Evolutionary conservation across 2,888 invertebrate genomes (phyloP), one percentile per base, ranked within the genome.

Genomic region (Atrina japonica): DNA sequence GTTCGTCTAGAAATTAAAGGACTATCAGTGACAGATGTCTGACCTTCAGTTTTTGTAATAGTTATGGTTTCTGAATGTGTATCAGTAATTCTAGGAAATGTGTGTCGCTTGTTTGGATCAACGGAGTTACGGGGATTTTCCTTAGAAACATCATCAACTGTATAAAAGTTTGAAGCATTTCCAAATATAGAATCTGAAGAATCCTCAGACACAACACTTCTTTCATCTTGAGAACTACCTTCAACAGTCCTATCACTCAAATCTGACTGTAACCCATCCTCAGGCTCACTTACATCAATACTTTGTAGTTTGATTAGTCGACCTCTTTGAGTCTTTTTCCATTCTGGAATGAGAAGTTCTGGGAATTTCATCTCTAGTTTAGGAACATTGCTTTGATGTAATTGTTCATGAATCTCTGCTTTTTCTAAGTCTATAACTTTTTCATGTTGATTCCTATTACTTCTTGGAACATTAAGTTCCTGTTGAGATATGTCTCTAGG

Each of bases 301-400:
- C 55, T 68, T 23, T 40, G 21, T 30, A 61, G 29, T 23, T 49
- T 49, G 23, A 30, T 6, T 30, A 61, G 18, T 9, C 61, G 27
- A 18, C 45, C 61, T 47, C 66, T 63, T 47, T 70, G 52, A 18
- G 67, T 60, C 60, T 73, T 77, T 56, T 73, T 74, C 73, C 75
- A 77, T 73, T 81, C 80, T 74, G 86, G 85, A 81, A 86, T 83
- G 73, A 81, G 76, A 68, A 79, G 75, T 68, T 80, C 78, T 45
- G 85, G 85, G 79, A 83, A 81, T 77, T 85, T 83, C 45, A 77
- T 75, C 64, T 76, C 76, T 66, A 61, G 43, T 35, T 58, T 49
- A 11, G 63, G 27, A 50, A 61, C 14, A 25, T 27, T 43, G 18
- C 50, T 27, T 5, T 56, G n/a, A 14, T 45, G 47, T 14, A 29